Evolutionary conservation across 2,797 vertebrate species (phyloP).

Genomic region (Psittacula derbiana): DNA sequence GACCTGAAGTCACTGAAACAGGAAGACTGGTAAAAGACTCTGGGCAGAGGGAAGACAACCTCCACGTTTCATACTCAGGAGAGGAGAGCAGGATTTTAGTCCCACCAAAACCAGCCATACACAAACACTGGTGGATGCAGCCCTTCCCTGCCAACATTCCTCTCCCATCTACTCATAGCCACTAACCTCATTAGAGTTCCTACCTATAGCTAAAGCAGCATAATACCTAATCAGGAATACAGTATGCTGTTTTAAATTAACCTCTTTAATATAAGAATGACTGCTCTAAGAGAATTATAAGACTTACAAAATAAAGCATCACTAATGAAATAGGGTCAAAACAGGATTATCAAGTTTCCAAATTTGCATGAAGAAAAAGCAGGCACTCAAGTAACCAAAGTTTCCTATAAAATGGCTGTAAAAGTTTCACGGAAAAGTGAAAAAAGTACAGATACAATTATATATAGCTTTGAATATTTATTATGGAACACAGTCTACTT

Average conservation of each 20-base stretch:
- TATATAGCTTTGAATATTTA: background rate
- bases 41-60: background rate
- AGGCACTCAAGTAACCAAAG: background rate
- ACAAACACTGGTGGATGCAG: accelerated
- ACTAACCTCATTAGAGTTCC: slow-evolving; percentile 29
- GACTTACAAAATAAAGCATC: slow-evolving; percentile 12
- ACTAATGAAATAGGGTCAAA: slow-evolving; percentile 9
- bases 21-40: background rate
- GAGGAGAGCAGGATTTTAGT: background rate
- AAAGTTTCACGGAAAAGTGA: slow-evolving; percentile 7
- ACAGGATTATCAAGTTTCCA: slow-evolving; percentile 33
- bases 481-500: background rate
- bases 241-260: background rate
- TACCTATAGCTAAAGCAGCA: slow-evolving; percentile 41
- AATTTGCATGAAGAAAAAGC: background rate
- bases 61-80: background rate
- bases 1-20: background rate
- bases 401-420: background rate
- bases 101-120: background rate
- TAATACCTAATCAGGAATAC: background rate
- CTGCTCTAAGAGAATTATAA: background rate
- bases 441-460: background rate
- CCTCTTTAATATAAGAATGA: background rate
- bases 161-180: background rate
- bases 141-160: background rate